Percentiles rank a stretch among this genome's conserved stretches.
These are phyloP conservation scores for Epinotia bilunana DNA, from an alignment of 2,888 invertebrate genomes.

Conservation along the genomic window DNA sequence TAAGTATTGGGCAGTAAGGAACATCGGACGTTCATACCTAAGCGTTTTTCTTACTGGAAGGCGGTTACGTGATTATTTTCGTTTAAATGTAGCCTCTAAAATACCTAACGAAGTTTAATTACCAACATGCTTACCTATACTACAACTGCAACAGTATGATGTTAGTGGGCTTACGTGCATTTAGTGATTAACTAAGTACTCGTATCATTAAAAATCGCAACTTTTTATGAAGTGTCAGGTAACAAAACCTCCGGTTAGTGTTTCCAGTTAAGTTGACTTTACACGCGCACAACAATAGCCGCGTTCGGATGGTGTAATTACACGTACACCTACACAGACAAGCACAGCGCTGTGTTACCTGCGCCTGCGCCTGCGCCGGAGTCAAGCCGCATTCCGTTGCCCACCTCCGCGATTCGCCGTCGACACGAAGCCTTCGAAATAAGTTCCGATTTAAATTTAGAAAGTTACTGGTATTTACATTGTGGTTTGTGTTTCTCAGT, in stretches of 20 bases:
- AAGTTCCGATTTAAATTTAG: slow-evolving; percentile 65
- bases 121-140: not conserved
- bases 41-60: too few species aligned
- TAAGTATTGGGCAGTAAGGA: too few species aligned
- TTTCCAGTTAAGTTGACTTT: slow-evolving; percentile 44
- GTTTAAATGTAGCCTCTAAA: not conserved
- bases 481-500: slow-evolving; percentile 41
- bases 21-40: too few species aligned
- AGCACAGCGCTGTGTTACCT: slow-evolving; percentile 61
- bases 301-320: slow-evolving; percentile 66
- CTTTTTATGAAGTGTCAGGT: slow-evolving; percentile 2
- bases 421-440: slow-evolving; percentile 71
- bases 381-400: slow-evolving; percentile 81
- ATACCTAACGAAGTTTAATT: not conserved
- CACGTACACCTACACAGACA: slow-evolving; percentile 62
- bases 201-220: not conserved
- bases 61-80: too few species aligned
- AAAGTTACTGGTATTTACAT: slow-evolving; percentile 65
- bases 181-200: not conserved
- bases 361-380: slow-evolving; percentile 66
- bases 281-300: slow-evolving; percentile 55
- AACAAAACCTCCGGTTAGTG: slow-evolving; percentile 23
- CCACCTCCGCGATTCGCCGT: slow-evolving; percentile 74
- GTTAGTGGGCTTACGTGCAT: not conserved
- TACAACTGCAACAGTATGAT: not conserved